These are phyloP conservation scores for Oncorhynchus kisutch DNA, from an alignment of 2,113 vertebrate genomes.

Conservation along the genomic window DNA sequence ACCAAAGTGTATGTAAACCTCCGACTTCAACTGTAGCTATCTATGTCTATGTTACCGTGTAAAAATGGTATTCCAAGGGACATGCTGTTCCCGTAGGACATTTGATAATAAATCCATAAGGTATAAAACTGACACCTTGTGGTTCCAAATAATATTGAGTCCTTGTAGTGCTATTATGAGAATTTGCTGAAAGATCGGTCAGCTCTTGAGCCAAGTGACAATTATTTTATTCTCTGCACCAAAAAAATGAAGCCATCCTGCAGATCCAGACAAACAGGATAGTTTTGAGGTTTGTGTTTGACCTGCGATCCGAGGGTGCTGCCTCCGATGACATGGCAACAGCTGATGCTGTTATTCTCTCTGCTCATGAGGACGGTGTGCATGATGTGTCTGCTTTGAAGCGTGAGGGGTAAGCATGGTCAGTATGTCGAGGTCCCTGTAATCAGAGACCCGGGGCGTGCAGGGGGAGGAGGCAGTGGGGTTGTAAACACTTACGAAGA, in stretches of 20 bases:
- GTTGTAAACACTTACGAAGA: conserved; percentile 67
- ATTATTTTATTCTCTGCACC: background rate
- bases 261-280: conserved; percentile 39
- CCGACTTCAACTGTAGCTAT: too few relatives aligned
- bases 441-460: conserved; percentile 57
- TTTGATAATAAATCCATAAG: too few relatives aligned
- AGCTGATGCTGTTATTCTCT: conserved; percentile 68
- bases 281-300: conserved; percentile 36
- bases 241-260: conserved; percentile 5
- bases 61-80: too few relatives aligned
- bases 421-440: conserved; percentile 69
- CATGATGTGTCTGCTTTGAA: conserved; percentile 62
- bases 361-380: conserved; percentile 56
- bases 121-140: too few relatives aligned
- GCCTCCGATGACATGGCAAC: conserved; percentile 48
- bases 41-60: too few relatives aligned
- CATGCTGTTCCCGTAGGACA: too few relatives aligned
- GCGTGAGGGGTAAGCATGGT: conserved; percentile 48
- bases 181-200: too few relatives aligned
- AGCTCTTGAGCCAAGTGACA: too few relatives aligned
- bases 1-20: too few relatives aligned
- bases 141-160: too few relatives aligned
- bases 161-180: too few relatives aligned
- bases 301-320: conserved; percentile 54
- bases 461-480: conserved; percentile 24